Percentiles rank a stretch among this genome's conserved stretches.
These are phyloP conservation scores for Hestina assimilis DNA, from an alignment of 1,140 invertebrate genomes.

Conservation along the genomic window DNA sequence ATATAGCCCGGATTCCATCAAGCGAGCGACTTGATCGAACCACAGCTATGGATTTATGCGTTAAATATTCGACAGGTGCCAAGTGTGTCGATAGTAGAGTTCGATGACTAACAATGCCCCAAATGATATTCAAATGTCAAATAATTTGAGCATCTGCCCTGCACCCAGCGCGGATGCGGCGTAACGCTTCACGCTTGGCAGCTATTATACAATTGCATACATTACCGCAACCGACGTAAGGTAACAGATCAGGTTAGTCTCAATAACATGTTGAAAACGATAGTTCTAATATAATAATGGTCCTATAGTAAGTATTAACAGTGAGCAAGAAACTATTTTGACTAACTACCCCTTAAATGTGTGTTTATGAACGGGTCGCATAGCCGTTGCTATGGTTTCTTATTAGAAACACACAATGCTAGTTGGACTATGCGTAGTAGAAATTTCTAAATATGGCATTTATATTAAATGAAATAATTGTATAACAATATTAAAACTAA, in stretches of 20 bases:
- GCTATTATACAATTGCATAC: constrained; percentile 25
- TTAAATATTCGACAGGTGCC: constrained; percentile 78
- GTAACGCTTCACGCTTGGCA: constrained; percentile 34
- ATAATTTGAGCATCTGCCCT: constrained; percentile 70
- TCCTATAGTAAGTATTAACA: too few species aligned
- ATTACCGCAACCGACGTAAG: constrained; percentile 16
- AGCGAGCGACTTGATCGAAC: constrained; percentile 56
- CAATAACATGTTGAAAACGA: constrained; percentile 4
- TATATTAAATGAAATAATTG: too few species aligned
- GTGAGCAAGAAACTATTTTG: too few species aligned
- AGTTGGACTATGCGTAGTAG: not conserved
- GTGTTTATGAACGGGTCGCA: not conserved
- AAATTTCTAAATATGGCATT: too few species aligned
- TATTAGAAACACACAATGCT: not conserved
- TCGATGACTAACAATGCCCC: constrained; percentile 76
- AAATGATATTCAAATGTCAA: constrained; percentile 78
- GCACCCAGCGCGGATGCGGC: constrained; percentile 36
- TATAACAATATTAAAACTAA: too few species aligned
- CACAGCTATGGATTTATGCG: constrained; percentile 76
- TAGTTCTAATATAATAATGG: not conserved
- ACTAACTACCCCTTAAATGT: too few species aligned
- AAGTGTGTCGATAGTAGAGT: constrained; percentile 74
- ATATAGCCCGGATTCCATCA: constrained; percentile 76
- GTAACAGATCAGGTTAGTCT: constrained; percentile 8
- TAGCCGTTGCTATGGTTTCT: not conserved